Conservation (phyloP, 2,888 invertebrate genomes). For the Euzetes globulus region DNA sequence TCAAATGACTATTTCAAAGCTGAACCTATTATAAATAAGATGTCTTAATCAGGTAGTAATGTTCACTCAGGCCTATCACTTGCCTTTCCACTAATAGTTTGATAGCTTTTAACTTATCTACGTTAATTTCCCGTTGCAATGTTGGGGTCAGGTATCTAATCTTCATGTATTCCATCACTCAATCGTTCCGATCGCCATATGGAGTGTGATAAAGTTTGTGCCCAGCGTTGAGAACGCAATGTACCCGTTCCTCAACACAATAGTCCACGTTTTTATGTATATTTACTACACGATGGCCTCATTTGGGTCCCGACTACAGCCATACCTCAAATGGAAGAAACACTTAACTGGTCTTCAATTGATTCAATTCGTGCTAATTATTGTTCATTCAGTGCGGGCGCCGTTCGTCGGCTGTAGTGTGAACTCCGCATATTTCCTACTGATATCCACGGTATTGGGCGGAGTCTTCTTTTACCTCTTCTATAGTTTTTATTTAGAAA, state of each 20-base stretch:
- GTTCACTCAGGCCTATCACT: too few species aligned
- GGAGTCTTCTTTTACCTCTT: conserved; percentile 19
- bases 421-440: background rate
- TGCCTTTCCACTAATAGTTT: background rate
- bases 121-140: too few species aligned
- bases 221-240: conserved; percentile 25
- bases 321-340: conserved; percentile 34
- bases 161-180: conserved; percentile 33
- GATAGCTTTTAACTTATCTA: background rate
- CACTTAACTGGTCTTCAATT: conserved; percentile 28
- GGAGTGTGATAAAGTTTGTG: conserved; percentile 23
- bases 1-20: too few species aligned
- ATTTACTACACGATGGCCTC: conserved; percentile 31
- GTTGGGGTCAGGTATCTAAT: background rate
- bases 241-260: conserved; percentile 24
- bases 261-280: conserved; percentile 35
- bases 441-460: background rate
- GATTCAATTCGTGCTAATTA: conserved; percentile 30
- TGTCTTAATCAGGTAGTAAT: too few species aligned
- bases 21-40: too few species aligned
- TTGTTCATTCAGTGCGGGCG: conserved; percentile 11
- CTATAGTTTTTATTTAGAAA: conserved; percentile 21
- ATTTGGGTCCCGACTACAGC: conserved; percentile 8
- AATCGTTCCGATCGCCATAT: conserved; percentile 27
- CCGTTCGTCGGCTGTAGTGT: conserved; percentile 8